A percentile compares a stretch with the other conserved stretches of the same genome.
These are phyloP conservation scores for Callosobruchus maculatus DNA, from an alignment of 2,888 invertebrate species.

Conservation along the genomic window DNA sequence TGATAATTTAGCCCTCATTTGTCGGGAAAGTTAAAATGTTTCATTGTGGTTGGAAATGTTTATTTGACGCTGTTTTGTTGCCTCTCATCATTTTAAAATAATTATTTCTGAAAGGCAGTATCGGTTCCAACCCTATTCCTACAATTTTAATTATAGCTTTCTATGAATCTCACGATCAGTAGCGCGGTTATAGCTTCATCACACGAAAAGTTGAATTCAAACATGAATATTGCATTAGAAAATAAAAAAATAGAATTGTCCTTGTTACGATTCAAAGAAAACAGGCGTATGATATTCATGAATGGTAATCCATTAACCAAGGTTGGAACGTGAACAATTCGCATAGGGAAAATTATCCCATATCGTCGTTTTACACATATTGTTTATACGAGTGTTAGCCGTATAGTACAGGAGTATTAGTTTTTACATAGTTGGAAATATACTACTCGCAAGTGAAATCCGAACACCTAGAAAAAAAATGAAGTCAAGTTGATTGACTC, in stretches of 20 bases:
- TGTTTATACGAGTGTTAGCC: background rate
- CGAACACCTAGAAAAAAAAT: too few relatives aligned
- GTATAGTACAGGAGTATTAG: too few relatives aligned
- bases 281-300: background rate
- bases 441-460: too few relatives aligned
- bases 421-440: too few relatives aligned
- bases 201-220: background rate
- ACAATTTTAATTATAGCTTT: background rate
- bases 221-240: background rate
- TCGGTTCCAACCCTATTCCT: background rate
- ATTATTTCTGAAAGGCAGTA: background rate
- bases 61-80: too few relatives aligned
- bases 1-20: too few relatives aligned
- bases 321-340: slow-evolving; percentile 1
- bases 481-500: too few relatives aligned
- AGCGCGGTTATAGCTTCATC: background rate
- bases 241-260: background rate
- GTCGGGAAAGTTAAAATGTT: too few relatives aligned
- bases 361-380: background rate
- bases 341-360: background rate
- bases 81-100: too few relatives aligned
- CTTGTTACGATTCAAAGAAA: background rate
- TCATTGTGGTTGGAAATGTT: too few relatives aligned
- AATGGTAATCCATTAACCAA: slow-evolving; percentile 6
- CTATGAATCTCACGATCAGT: background rate